Conservation (phyloP, 2,888 invertebrate genomes). For the Dermolepida albohirtum region DNA sequence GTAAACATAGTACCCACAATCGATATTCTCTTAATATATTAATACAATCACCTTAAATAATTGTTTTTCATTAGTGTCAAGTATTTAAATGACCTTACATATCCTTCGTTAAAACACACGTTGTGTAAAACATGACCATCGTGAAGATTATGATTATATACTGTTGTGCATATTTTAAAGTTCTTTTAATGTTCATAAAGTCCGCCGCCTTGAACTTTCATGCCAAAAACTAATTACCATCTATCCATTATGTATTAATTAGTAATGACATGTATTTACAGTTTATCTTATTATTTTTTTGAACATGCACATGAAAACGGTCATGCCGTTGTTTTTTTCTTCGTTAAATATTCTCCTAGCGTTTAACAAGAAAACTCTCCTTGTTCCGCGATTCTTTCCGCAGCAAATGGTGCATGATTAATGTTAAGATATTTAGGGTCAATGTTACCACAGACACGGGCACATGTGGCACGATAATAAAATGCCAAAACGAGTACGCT, state of each 20-base stretch:
- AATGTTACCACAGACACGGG: conserved; percentile 17
- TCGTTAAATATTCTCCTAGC: conserved; percentile 2
- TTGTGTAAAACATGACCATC: conserved; percentile 24
- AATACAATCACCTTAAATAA: too few relatives aligned
- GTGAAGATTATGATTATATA: conserved; percentile 1
- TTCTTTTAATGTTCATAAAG: neutral
- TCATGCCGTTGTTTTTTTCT: too few relatives aligned
- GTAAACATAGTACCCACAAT: too few relatives aligned
- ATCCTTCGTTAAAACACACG: conserved; percentile 2
- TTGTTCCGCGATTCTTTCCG: conserved; percentile 25
- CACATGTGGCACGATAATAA: conserved; percentile 7
- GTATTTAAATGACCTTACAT: conserved; percentile 11
- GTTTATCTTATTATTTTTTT: conserved; percentile 19
- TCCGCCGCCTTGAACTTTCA: conserved; percentile 35
- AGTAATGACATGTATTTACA: conserved; percentile 31
- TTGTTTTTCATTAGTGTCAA: conserved; percentile 22
- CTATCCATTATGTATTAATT: conserved; percentile 25
- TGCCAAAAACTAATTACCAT: conserved; percentile 30
- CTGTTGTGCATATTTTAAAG: conserved; percentile 4
- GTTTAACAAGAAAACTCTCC: conserved; percentile 14
- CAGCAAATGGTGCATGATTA: conserved; percentile 34
- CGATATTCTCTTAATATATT: too few relatives aligned
- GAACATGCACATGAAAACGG: neutral
- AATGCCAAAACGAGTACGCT: conserved; percentile 10
- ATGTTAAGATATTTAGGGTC: conserved; percentile 41